Evolutionary conservation across 1,140 invertebrate genomes (phyloP).

Genomic region (Oedothorax gibbosus): DNA sequence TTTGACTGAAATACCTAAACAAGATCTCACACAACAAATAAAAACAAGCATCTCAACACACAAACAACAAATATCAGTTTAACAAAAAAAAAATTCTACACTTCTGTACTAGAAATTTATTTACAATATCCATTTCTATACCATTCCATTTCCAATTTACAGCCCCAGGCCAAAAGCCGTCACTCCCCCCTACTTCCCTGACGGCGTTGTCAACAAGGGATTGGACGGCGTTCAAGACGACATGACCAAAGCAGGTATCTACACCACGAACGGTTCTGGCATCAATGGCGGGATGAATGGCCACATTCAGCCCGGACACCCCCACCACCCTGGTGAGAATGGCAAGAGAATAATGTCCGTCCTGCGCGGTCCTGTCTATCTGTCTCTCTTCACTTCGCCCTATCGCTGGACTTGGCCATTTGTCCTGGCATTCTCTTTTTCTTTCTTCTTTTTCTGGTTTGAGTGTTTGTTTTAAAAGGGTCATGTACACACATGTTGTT

Average conservation of each 20-base stretch:
- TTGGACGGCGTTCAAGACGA: conserved; percentile 72
- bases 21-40: too few relatives aligned
- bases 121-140: too few relatives aligned
- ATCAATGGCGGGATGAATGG: conserved; percentile 60
- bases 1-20: too few relatives aligned
- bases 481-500: too few relatives aligned
- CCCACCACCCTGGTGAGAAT: conserved; percentile 50
- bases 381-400: conserved; percentile 6
- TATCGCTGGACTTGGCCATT: conserved; percentile 48
- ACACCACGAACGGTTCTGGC: conserved; percentile 56
- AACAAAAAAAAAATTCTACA: too few relatives aligned
- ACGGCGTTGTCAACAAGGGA: conserved; percentile 90
- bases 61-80: too few relatives aligned
- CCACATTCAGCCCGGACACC: conserved; percentile 46
- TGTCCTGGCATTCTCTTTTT: conserved; percentile 53
- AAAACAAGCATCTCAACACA: too few relatives aligned
- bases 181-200: conserved; percentile 83
- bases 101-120: too few relatives aligned
- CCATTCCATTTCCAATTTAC: conserved; percentile 60
- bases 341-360: neutral
- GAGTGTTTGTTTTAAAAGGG: too few relatives aligned
- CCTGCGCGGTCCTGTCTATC: neutral
- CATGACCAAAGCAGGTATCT: conserved; percentile 57
- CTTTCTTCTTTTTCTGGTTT: conserved; percentile 1
- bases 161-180: conserved; percentile 81